phyloP scores from a whole-genome alignment of 2,888 invertebrate genomes.

The Byasa hedistus region DNA sequence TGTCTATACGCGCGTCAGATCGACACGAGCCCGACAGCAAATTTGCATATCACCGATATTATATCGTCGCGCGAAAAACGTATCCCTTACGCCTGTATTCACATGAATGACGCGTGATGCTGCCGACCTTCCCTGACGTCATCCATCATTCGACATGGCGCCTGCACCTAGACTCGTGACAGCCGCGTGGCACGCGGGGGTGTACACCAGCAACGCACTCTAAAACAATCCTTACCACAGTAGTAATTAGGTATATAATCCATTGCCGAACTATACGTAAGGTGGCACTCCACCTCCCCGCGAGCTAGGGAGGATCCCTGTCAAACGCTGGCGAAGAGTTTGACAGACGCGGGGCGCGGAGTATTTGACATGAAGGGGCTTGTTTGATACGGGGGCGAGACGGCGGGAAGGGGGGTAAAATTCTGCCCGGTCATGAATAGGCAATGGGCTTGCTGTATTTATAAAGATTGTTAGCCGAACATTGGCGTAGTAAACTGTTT shows the following conservation, averaged over 20 bases:
- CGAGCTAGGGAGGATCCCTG: slow-evolving; percentile 77
- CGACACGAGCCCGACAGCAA: slow-evolving; percentile 61
- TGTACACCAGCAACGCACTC: slow-evolving; percentile 35
- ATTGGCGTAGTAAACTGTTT: slow-evolving; percentile 66
- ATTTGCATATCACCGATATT: slow-evolving; percentile 80
- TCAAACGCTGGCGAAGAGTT: slow-evolving; percentile 80
- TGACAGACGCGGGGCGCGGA: slow-evolving; percentile 80
- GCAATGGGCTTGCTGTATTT: slow-evolving; percentile 80
- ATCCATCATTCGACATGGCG: slow-evolving; percentile 80
- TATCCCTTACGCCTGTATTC: slow-evolving; percentile 80
- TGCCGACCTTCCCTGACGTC: slow-evolving; percentile 79
- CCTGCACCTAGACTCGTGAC: slow-evolving; percentile 78
- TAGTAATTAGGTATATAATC: slow-evolving; percentile 39
- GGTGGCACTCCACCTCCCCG: slow-evolving; percentile 74
- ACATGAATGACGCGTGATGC: slow-evolving; percentile 80
- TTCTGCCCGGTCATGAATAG: slow-evolving; percentile 80
- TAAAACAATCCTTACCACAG: slow-evolving; percentile 41
- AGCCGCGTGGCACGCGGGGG: slow-evolving; percentile 57
- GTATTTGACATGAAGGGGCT: slow-evolving; percentile 81
- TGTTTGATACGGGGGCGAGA: slow-evolving; percentile 77
- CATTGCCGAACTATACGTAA: slow-evolving; percentile 38
- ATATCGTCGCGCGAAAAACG: slow-evolving; percentile 80
- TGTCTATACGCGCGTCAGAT: slow-evolving; percentile 44
- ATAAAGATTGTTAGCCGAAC: slow-evolving; percentile 76
- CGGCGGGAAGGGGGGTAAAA: slow-evolving; percentile 65